Evolutionary conservation across 2,113 vertebrate species (phyloP).

Genomic region (Elephas maximus): DNA sequence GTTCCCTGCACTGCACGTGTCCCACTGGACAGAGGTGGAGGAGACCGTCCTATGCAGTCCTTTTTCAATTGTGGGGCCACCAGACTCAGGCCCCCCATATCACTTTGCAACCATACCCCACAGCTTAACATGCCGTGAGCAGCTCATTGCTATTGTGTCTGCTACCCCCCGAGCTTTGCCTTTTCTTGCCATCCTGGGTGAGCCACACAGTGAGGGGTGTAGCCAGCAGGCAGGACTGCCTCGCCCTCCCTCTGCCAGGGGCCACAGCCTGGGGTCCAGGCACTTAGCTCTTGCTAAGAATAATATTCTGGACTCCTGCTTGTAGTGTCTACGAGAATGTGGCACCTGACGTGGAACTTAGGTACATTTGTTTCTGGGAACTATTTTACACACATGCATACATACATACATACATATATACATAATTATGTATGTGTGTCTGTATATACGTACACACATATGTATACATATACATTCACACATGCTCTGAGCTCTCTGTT

Average conservation of each 20-base stretch:
- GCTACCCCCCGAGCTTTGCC: background rate
- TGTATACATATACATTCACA: background rate
- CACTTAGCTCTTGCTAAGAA: background rate
- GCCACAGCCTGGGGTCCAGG: background rate
- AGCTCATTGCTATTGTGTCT: background rate
- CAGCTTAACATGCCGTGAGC: fast-evolving
- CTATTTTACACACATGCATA: background rate
- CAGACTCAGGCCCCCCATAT: background rate
- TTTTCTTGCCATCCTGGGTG: background rate
- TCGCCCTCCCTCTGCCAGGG: background rate
- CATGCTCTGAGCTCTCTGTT: background rate
- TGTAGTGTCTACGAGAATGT: background rate
- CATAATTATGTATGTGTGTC: background rate
- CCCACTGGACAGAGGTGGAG: background rate
- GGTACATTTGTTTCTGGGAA: background rate
- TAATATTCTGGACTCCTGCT: background rate
- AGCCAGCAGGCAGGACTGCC: background rate
- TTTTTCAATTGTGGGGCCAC: background rate
- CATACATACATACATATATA: too few relatives aligned
- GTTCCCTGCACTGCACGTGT: fast-evolving
- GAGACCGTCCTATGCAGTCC: background rate
- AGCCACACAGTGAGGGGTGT: background rate
- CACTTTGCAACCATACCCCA: background rate
- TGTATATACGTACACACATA: too few relatives aligned
- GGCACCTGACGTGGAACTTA: background rate